Base-by-base conservation (phyloP, 2,888 invertebrate species). In the Nasonia oneida region DNA sequence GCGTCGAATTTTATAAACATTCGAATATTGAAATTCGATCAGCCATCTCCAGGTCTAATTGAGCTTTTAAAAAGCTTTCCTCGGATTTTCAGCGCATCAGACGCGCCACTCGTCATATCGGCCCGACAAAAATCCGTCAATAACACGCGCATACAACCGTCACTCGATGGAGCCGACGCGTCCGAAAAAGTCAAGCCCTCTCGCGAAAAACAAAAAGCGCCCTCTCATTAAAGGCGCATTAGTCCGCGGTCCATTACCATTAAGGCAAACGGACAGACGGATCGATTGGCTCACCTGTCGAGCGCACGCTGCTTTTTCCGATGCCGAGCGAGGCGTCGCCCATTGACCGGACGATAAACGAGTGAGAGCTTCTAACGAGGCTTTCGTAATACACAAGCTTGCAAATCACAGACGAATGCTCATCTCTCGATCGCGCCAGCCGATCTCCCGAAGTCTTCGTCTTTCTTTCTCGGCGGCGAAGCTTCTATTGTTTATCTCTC, bases 181-280 rank as follows among this genome's bases (percentile, higher is more conserved):
- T n/a, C 2, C 29, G 14, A 67, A 67, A 33, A 67, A 67, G 67
- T 67, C 67, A 67, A 33, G 33, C 23, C 8, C 15, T 23, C 71
- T 14, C 33, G 71, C n/a, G 71, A 33, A 71, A 71, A 14, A 39
- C 18, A 29, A 18, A 33, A 18, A 14, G 71, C 23, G 23, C 29
- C 71, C 84, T 74, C 86, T 83, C 86, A 83, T 87, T 87, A 87
- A 74, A 74, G 70, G 64, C 71, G 82, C 82, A 87, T 87, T 86
- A 86, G 50, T 53, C 70, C 37, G 83, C 42, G 83, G 81, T 78
- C 86, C 78, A 87, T 87, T 84, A 23, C 23, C 23, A 23, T 23
- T 23, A 86, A 53, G 75, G 74, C 75, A 84, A 79, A 77, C 67
- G 81, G 76, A 83, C 23, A 73, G 73, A 76, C 67, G 74, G 79